phyloP scores from a whole-genome alignment of 2,797 vertebrate genomes.

The Synaphobranchus kaupii region DNA sequence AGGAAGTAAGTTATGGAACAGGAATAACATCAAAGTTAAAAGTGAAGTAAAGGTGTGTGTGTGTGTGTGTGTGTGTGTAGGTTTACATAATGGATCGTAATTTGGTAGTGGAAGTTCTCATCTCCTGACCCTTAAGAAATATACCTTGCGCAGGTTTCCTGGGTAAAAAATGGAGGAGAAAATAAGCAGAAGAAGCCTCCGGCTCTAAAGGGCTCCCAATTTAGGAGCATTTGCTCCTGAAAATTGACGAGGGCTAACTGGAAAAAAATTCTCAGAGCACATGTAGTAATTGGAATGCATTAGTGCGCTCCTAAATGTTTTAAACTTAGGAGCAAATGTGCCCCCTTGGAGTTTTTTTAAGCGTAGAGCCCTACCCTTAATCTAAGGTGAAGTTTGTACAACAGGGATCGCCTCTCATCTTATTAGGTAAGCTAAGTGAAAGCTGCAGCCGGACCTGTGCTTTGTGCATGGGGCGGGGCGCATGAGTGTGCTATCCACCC shows the following conservation, averaged over 20 bases:
- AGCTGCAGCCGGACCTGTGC: background rate
- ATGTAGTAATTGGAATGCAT: too few species aligned
- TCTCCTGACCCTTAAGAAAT: background rate
- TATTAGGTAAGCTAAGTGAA: background rate
- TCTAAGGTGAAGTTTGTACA: background rate
- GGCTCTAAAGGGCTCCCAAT: too few species aligned
- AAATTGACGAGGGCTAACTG: too few species aligned
- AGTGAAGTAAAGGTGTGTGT: background rate
- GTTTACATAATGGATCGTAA: background rate
- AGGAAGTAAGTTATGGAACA: background rate
- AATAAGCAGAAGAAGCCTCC: background rate
- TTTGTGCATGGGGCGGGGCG: background rate
- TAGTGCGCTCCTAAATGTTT: too few species aligned
- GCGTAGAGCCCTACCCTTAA: background rate
- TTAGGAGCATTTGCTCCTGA: too few species aligned
- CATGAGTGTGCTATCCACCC: background rate
- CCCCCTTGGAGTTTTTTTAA: too few species aligned
- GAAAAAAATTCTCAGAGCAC: too few species aligned
- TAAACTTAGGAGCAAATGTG: too few species aligned
- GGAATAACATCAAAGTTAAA: background rate
- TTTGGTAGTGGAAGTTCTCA: background rate
- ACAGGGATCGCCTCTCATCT: background rate
- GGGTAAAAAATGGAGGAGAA: background rate
- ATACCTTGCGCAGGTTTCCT: background rate
- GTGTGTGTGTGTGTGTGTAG: constrained; percentile 7